Evolutionary conservation across 2,113 vertebrate genomes (phyloP).

Genomic region (Garra rufa): DNA sequence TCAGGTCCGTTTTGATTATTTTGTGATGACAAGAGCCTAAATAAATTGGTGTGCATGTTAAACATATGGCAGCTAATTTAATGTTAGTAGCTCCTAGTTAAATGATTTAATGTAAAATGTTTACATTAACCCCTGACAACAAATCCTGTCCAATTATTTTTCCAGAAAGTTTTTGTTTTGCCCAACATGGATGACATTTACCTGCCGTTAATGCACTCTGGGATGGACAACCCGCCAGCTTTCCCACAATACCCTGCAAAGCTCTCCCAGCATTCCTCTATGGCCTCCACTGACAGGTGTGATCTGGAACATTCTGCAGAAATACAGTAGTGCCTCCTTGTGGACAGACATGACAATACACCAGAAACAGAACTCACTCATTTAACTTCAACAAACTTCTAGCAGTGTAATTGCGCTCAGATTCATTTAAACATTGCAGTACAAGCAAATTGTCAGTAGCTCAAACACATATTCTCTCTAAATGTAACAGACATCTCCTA

Average conservation of each 20-base stretch:
- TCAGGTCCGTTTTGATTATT: slow-evolving; percentile 74
- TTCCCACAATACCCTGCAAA: slow-evolving; percentile 37
- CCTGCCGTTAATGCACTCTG: slow-evolving; percentile 84
- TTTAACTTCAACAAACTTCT: neutral
- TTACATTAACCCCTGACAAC: neutral
- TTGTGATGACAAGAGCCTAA: neutral
- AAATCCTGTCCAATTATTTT: slow-evolving; percentile 19
- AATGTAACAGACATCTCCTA: neutral
- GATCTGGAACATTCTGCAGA: slow-evolving; percentile 51
- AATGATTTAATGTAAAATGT: neutral
- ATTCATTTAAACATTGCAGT: neutral
- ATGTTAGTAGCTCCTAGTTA: neutral
- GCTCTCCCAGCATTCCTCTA: slow-evolving; percentile 53
- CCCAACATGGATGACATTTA: slow-evolving; percentile 92
- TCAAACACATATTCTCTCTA: neutral
- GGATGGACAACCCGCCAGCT: slow-evolving; percentile 62
- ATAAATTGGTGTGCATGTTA: neutral
- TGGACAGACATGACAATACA: slow-evolving; percentile 38
- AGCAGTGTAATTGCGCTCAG: neutral
- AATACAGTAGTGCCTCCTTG: slow-evolving; percentile 63
- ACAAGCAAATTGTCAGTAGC: neutral
- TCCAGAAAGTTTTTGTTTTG: slow-evolving; percentile 89
- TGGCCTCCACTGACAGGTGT: slow-evolving; percentile 65
- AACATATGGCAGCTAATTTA: neutral
- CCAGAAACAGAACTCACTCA: neutral